phyloP scores from a whole-genome alignment of 2,113 vertebrate species.

The Mungos mungo region DNA sequence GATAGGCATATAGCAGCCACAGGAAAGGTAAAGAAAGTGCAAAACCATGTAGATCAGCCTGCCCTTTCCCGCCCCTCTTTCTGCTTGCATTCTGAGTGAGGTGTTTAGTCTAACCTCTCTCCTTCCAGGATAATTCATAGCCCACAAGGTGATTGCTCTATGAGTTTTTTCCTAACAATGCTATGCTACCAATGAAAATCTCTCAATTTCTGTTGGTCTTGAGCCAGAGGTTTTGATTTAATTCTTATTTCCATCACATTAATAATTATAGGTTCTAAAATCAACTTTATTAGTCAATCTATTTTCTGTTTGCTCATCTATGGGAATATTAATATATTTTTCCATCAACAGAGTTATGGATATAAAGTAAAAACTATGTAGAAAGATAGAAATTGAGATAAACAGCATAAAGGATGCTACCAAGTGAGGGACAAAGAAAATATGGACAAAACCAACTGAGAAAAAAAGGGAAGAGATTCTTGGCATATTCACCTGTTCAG shows the following conservation, averaged over 20 bases:
- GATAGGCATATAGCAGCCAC: not conserved
- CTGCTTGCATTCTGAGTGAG: rapidly evolving
- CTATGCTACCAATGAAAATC: not conserved
- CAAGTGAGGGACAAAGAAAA: not conserved
- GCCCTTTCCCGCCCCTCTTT: not conserved
- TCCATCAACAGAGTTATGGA: not conserved
- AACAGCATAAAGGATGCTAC: not conserved
- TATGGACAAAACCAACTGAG: not conserved
- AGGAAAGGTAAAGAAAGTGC: not conserved
- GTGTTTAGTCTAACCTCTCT: not conserved
- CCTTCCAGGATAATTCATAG: not conserved
- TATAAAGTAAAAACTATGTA: not conserved
- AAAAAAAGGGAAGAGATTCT: not conserved
- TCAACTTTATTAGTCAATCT: not conserved
- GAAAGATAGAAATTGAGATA: not conserved
- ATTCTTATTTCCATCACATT: not conserved
- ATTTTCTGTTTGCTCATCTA: not conserved
- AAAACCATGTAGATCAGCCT: not conserved
- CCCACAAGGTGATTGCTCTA: not conserved
- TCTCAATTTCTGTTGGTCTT: not conserved
- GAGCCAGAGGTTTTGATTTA: not conserved
- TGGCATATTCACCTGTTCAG: not conserved
- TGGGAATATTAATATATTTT: not conserved
- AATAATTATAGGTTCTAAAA: not conserved
- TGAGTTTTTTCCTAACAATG: not conserved